Percentiles rank a stretch among this genome's conserved stretches.
These are phyloP conservation scores for Phyllotreta striolata DNA, from an alignment of 2,888 invertebrate species.

Conservation along the genomic window DNA sequence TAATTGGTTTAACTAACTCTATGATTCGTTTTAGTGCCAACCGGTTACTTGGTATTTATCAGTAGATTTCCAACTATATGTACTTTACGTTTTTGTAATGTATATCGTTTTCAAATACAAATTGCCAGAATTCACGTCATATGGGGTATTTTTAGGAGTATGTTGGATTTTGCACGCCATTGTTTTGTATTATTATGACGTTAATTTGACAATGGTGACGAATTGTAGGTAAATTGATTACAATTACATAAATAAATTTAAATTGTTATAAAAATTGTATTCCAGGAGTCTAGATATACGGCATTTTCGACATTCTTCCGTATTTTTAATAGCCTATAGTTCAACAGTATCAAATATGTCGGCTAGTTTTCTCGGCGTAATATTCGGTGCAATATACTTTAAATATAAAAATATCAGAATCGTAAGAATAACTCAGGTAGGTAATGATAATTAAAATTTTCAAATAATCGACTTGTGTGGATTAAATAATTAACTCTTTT, in stretches of 20 bases:
- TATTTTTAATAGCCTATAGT: no score
- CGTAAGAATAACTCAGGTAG: not conserved
- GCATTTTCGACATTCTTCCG: not conserved
- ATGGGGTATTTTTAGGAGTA: not conserved
- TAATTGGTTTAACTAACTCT: not conserved
- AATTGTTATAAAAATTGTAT: not conserved
- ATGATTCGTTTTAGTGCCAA: constrained; percentile 26
- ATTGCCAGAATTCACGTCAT: constrained; percentile 15
- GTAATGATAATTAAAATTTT: not conserved
- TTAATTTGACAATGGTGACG: constrained; percentile 7
- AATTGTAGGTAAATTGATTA: constrained; percentile 10
- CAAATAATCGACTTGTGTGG: not conserved
- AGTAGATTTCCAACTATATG: constrained; percentile 32
- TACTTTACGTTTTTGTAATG: constrained; percentile 13
- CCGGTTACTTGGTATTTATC: constrained; percentile 29
- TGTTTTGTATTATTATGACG: constrained; percentile 17
- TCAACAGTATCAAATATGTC: no score
- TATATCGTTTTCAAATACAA: constrained; percentile 28
- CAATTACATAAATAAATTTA: no score
- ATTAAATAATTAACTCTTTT: not conserved
- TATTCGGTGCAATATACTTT: no score
- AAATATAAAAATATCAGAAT: no score
- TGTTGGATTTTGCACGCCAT: constrained; percentile 15
- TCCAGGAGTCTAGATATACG: constrained; percentile 15
- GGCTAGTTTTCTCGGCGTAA: no score